Conservation (phyloP, 2,888 invertebrate species). For the Himalopsyche kuldschensis region DNA sequence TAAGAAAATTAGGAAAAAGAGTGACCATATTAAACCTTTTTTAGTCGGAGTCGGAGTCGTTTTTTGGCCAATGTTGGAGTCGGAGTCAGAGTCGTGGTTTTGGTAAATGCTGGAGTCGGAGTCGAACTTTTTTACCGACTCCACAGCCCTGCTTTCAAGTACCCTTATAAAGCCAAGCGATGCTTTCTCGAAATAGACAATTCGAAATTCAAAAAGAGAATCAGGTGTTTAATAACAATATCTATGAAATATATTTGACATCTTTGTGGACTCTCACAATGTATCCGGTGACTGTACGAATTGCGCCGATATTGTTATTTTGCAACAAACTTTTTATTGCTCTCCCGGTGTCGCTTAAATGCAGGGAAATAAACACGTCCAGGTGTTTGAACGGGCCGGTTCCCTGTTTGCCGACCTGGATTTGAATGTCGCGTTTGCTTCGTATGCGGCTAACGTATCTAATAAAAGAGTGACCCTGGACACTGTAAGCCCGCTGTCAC, state of each 20-base stretch:
- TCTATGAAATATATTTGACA: neutral
- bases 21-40: too few relatives aligned
- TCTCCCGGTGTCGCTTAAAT: neutral
- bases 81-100: too few relatives aligned
- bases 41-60: too few relatives aligned
- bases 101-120: too few relatives aligned
- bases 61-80: too few relatives aligned
- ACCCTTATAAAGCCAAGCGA: too few relatives aligned
- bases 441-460: constrained; percentile 1
- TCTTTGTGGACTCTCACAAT: neutral
- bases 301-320: neutral
- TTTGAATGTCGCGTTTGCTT: neutral
- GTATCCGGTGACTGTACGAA: neutral
- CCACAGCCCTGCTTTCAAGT: neutral
- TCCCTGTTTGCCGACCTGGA: neutral
- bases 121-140: neutral
- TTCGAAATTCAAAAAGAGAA: too few relatives aligned
- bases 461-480: neutral
- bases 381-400: neutral
- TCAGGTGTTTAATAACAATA: too few relatives aligned
- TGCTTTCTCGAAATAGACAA: too few relatives aligned
- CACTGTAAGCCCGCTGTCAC: neutral
- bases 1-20: too few relatives aligned
- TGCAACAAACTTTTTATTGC: neutral
- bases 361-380: neutral